Base-by-base conservation (phyloP, 2,888 invertebrate genomes). In the Noctua janthe region DNA sequence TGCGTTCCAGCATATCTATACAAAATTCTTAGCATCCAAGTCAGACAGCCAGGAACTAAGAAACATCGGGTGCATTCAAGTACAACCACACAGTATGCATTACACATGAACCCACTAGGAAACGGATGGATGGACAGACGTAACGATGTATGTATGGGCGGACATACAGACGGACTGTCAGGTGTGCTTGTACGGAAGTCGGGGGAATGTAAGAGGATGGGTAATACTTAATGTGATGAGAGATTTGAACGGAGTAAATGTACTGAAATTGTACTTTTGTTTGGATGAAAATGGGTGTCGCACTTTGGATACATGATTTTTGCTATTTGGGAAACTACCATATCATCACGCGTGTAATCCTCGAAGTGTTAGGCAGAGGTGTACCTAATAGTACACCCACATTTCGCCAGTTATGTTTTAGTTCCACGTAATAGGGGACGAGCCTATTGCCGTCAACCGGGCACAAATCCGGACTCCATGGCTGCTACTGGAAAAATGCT, bases 101-200 rank as follows among this genome's bases (percentile, higher is more conserved):
- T 93, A 93, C 91, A 80, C 92, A 94, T 94, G 92, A 93, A 90
- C 76, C 88, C 87, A 83, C 87, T 80, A 92, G 94, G 92, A 94
- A 94, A 89, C 92, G 92, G 93, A 93, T 89, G 92, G 89, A 89
- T 88, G 83, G 89, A 91, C 91, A 86, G 90, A 90, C 89, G 86
- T 85, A 83, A 87, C 79, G 76, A 84, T 74, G 66, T 71, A 47
- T 78, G 83, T 72, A 74, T 69, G 62, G 66, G 62, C 64, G 39
- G 85, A 79, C 56, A 20, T 23, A 62, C 54, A 64, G 64, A 74
- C 69, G 35, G 56, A 76, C 56, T 71, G 87, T 79, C 76, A 90
- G 87, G 86, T 88, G 88, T 85, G 82, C 75, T 81, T 73, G 74
- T 85, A 83, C 87, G 90, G 89, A 90, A 86, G 87, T 85, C 71